Conservation (phyloP, 2,113 vertebrate species). For the Neopipo cinnamomea region DNA sequence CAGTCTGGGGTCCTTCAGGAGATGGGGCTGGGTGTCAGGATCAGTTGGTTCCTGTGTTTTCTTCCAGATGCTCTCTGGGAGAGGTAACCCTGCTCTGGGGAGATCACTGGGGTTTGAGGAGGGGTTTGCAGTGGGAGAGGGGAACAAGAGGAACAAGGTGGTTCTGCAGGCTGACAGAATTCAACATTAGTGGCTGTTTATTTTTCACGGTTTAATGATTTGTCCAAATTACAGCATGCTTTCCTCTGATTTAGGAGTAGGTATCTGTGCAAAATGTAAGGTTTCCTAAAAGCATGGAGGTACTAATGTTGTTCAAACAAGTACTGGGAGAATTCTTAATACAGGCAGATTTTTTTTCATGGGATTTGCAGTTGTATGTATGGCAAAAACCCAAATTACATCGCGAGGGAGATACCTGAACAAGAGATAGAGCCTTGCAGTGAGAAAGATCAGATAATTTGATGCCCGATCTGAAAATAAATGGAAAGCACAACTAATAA, state of each 20-base stretch:
- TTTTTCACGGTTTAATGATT: background rate
- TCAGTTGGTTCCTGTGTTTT: background rate
- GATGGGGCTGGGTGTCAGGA: background rate
- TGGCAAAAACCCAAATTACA: background rate
- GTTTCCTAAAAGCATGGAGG: background rate
- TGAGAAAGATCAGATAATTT: conserved; percentile 16
- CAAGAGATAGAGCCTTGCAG: background rate
- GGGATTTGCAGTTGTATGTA: background rate
- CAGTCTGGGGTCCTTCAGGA: background rate
- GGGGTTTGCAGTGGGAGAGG: background rate
- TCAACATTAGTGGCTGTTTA: background rate
- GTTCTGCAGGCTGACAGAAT: background rate
- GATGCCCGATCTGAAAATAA: conserved; percentile 18
- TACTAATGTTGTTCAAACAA: background rate
- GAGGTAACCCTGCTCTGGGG: background rate
- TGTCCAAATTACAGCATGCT: background rate
- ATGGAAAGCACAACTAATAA: conserved; percentile 19
- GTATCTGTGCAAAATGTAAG: background rate
- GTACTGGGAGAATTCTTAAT: background rate
- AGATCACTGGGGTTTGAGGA: background rate
- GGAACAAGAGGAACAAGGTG: no score
- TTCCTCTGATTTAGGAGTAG: background rate
- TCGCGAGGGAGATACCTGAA: background rate
- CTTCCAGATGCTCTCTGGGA: background rate
- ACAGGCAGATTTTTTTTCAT: background rate